Percentiles rank a stretch among this genome's conserved stretches.
These are phyloP conservation scores for Sympetrum striolatum DNA, from an alignment of 2,888 invertebrate genomes.

Conservation along the genomic window DNA sequence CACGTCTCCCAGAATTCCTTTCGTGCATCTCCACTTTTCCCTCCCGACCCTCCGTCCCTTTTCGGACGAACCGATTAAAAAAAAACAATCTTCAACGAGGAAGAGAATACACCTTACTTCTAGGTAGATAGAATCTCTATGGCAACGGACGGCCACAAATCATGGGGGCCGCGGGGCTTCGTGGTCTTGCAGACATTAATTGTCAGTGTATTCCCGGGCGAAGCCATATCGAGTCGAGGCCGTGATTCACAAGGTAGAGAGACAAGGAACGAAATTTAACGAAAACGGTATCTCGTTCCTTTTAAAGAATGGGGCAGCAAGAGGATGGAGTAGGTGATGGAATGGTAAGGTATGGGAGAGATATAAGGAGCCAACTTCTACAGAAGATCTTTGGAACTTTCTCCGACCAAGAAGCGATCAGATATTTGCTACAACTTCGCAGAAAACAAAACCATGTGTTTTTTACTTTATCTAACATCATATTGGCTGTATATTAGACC, in stretches of 20 bases:
- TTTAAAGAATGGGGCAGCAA: not conserved
- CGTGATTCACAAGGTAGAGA: constrained; percentile 1
- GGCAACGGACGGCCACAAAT: not conserved
- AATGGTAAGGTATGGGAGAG: not conserved
- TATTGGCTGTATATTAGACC: too few relatives aligned
- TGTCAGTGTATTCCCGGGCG: not conserved
- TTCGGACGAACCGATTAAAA: not conserved
- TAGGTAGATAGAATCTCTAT: not conserved
- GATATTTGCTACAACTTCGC: too few relatives aligned
- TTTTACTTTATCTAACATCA: too few relatives aligned
- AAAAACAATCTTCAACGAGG: not conserved
- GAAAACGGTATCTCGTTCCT: not conserved
- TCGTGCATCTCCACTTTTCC: not conserved
- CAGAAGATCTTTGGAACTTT: too few relatives aligned
- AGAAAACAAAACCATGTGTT: too few relatives aligned
- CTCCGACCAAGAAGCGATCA: too few relatives aligned
- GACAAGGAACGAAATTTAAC: not conserved
- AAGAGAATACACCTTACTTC: not conserved
- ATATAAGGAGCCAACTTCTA: not conserved
- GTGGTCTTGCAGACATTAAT: not conserved
- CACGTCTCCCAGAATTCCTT: too few relatives aligned
- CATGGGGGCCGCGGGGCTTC: not conserved
- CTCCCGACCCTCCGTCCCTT: not conserved
- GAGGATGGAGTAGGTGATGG: not conserved
- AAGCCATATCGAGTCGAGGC: not conserved